A percentile compares a stretch with the other conserved stretches of the same genome.
These are phyloP conservation scores for Drosophila triauraria DNA, from an alignment of 1,140 invertebrate species.

Conservation along the genomic window DNA sequence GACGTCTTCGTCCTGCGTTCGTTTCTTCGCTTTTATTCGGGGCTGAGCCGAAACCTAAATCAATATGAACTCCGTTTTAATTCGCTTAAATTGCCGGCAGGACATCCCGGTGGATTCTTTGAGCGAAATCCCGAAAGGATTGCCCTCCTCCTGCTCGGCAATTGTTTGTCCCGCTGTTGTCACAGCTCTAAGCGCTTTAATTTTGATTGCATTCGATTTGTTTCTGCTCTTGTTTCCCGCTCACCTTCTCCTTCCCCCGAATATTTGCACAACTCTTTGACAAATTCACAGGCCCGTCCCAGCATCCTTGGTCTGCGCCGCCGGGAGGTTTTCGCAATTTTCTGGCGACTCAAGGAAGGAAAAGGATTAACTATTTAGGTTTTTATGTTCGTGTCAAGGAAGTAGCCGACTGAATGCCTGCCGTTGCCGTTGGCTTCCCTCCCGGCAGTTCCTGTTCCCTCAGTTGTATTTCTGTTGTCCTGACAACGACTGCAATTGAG, in stretches of 20 bases:
- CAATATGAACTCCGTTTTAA: constrained; percentile 76
- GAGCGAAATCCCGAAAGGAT: constrained; percentile 75
- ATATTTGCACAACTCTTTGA: constrained; percentile 78
- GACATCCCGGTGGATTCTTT: constrained; percentile 61
- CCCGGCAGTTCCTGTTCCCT: constrained; percentile 25
- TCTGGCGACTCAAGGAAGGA: constrained; percentile 46
- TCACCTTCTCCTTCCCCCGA: constrained; percentile 31
- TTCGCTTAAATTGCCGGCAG: constrained; percentile 81
- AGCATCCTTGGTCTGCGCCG: constrained; percentile 45
- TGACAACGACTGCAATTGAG: constrained; percentile 33
- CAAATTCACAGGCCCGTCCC: constrained; percentile 69
- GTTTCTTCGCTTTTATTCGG: constrained; percentile 25
- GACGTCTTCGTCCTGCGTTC: constrained; percentile 47
- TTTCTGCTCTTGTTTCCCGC: constrained; percentile 54
- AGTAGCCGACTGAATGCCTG: constrained; percentile 54
- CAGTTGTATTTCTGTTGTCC: constrained; percentile 18
- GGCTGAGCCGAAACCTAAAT: constrained; percentile 64
- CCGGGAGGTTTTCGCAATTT: constrained; percentile 67
- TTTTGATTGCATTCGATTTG: constrained; percentile 84
- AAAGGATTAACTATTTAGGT: constrained; percentile 78
- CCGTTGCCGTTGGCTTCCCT: constrained; percentile 24
- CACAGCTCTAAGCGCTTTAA: constrained; percentile 83
- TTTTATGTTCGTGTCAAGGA: constrained; percentile 57
- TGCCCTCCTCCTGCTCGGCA: constrained; percentile 47
- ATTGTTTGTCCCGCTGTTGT: constrained; percentile 75